A percentile compares a stretch with the other conserved stretches of the same genome.
These are phyloP conservation scores for Eilema caniola DNA, from an alignment of 2,888 invertebrate species.

Conservation along the genomic window DNA sequence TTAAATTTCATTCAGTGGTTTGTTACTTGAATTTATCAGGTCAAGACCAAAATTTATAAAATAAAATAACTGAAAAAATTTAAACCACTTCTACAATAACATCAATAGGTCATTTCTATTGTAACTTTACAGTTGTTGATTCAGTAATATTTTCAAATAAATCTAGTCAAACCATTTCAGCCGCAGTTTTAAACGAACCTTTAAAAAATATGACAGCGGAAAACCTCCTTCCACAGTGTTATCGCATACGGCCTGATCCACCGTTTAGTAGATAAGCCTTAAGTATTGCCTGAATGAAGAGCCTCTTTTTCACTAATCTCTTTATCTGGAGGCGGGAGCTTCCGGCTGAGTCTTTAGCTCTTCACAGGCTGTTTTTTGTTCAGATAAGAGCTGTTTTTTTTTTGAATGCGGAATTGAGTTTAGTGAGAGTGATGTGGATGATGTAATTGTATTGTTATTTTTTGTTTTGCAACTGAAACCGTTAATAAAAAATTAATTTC, in stretches of 20 bases:
- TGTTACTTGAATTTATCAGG: no score
- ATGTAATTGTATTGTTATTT: not conserved
- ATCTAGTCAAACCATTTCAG: not conserved
- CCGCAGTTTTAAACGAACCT: no score
- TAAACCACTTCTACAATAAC: no score
- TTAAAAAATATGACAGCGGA: constrained; percentile 21
- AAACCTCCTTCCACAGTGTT: constrained; percentile 23
- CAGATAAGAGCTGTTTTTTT: constrained; percentile 40
- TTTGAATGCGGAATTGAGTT: constrained; percentile 28
- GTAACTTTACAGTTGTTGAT: no score
- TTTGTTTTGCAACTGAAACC: not conserved
- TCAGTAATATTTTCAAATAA: not conserved
- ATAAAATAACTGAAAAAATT: no score
- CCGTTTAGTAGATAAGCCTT: constrained; percentile 51
- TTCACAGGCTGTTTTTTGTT: constrained; percentile 34
- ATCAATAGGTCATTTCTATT: no score
- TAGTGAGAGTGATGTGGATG: constrained; percentile 9
- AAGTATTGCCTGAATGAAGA: constrained; percentile 51
- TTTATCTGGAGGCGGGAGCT: constrained; percentile 41
- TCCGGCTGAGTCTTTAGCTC: constrained; percentile 40
- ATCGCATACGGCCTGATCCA: constrained; percentile 43
- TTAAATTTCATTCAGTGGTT: no score
- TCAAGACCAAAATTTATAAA: no score
- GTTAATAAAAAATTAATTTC: no score
- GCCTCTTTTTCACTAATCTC: constrained; percentile 44